phyloP scores from a whole-genome alignment of 2,888 invertebrate species.

The Lysandra coridon region DNA sequence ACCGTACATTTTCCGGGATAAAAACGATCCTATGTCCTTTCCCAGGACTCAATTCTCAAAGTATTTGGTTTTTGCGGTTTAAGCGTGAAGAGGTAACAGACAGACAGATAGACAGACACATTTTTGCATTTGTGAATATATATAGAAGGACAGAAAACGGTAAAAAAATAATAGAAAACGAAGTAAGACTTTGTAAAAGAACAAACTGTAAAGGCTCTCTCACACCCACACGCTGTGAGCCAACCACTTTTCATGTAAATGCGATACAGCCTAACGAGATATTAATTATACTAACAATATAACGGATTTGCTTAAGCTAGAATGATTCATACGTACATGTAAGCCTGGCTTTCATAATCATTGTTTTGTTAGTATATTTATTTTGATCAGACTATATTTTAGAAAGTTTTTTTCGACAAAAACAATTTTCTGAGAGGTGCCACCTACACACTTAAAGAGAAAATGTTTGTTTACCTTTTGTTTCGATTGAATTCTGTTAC shows the following conservation, averaged over 20 bases:
- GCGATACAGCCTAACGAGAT: background rate
- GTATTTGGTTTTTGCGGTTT: no score
- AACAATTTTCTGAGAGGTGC: background rate
- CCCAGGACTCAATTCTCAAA: no score
- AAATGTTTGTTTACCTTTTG: background rate
- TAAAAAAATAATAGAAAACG: background rate
- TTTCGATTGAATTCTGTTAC: background rate
- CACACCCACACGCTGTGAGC: background rate
- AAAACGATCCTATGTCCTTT: no score
- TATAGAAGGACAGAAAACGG: no score
- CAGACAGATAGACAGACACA: no score
- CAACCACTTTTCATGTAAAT: background rate
- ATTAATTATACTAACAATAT: slow-evolving; percentile 4
- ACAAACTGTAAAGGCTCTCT: background rate
- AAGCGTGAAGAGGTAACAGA: no score
- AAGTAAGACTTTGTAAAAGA: background rate
- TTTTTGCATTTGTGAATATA: no score
- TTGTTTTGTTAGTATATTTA: background rate
- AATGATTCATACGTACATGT: background rate
- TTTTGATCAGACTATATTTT: background rate
- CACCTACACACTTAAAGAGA: background rate
- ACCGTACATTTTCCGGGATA: no score
- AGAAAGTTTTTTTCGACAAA: background rate
- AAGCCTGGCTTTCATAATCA: background rate
- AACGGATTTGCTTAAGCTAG: slow-evolving; percentile 4